phyloP scores from a whole-genome alignment of 2,888 invertebrate species.

The Phengaris arion region DNA sequence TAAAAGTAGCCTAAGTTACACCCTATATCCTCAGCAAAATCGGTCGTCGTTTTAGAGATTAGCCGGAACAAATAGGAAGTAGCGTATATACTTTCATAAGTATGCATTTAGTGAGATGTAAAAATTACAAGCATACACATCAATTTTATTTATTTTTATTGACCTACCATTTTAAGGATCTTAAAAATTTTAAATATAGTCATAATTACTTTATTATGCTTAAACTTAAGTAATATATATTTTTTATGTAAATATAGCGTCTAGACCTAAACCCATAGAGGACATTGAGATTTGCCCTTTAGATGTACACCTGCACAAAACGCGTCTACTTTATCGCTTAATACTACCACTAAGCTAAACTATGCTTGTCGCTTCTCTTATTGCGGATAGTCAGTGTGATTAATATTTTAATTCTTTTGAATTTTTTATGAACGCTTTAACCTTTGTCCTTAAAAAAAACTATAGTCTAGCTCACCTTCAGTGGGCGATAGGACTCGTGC shows the following conservation, averaged over 20 bases:
- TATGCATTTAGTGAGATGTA: too few species aligned
- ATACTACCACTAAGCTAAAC: neutral
- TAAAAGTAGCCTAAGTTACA: too few species aligned
- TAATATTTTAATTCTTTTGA: constrained; percentile 40
- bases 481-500: constrained; percentile 45
- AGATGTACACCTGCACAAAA: neutral
- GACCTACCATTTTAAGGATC: too few species aligned
- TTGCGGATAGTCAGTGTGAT: constrained; percentile 26
- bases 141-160: too few species aligned
- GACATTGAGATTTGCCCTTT: constrained; percentile 2
- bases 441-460: constrained; percentile 43
- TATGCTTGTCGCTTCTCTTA: neutral
- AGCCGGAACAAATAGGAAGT: too few species aligned
- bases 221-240: neutral
- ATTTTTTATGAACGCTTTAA: constrained; percentile 41
- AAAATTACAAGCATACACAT: too few species aligned
- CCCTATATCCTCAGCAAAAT: too few species aligned
- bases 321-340: neutral
- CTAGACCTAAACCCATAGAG: constrained; percentile 3
- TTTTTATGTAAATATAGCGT: constrained; percentile 10
- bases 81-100: too few species aligned
- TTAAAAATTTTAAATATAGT: neutral
- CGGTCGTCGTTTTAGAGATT: too few species aligned
- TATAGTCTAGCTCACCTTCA: constrained; percentile 49
- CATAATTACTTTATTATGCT: neutral